Evolutionary conservation across 2,888 invertebrate genomes (phyloP).

Genomic region (Ectemnius continuus): DNA sequence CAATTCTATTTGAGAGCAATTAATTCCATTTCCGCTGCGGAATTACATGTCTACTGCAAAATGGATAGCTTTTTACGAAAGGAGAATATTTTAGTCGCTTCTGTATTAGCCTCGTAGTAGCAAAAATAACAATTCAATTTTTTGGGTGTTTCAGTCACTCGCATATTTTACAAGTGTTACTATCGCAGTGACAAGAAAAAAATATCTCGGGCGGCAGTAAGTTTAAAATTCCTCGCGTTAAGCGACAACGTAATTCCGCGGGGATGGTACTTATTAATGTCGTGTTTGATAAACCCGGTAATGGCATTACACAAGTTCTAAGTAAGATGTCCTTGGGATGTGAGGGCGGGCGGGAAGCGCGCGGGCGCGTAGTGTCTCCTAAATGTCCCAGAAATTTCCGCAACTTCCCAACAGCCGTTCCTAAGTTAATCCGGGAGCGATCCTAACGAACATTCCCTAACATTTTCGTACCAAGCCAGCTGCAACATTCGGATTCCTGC

Average conservation of each 20-base stretch:
- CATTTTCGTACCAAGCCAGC: conserved; percentile 30
- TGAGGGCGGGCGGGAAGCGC: no score
- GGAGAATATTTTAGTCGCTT: no score
- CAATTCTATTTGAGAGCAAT: no score
- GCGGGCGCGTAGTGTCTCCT: conserved; percentile 36
- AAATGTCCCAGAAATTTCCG: conserved; percentile 44
- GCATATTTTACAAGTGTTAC: no score
- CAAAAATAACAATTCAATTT: no score
- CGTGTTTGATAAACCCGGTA: conserved; percentile 40
- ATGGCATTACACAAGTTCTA: conserved; percentile 39
- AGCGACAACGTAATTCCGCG: conserved; percentile 2
- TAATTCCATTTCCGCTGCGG: no score
- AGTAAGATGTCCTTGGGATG: conserved; percentile 33
- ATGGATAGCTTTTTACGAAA: no score
- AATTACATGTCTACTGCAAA: no score
- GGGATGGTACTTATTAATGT: conserved; percentile 23
- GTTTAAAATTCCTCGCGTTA: conserved; percentile 1
- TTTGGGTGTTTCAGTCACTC: no score
- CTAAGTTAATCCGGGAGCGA: conserved; percentile 44
- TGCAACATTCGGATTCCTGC: conserved; percentile 5
- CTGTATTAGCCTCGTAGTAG: no score
- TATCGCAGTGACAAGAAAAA: not conserved
- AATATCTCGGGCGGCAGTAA: not conserved
- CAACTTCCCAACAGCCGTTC: conserved; percentile 45
- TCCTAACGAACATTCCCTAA: conserved; percentile 41